These are phyloP conservation scores for Cepaea nemoralis DNA, from an alignment of 1,140 invertebrate species.

Conservation along the genomic window DNA sequence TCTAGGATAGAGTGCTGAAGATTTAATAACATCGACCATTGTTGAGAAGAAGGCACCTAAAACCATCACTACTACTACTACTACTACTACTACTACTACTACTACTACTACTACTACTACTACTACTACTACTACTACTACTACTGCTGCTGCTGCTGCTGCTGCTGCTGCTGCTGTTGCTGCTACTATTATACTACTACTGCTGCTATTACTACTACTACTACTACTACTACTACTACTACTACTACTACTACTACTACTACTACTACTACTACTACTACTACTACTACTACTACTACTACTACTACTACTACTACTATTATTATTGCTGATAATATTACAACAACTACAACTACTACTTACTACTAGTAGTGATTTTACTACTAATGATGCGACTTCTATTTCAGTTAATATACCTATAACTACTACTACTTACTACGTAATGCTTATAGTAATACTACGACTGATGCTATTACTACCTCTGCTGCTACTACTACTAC, in stretches of 20 bases:
- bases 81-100: conserved; percentile 6
- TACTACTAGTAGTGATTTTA: too few species aligned
- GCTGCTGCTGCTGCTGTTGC: neutral
- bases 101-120: conserved; percentile 11
- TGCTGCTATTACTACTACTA: conserved; percentile 10
- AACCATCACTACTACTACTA: conserved; percentile 18
- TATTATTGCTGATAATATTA: conserved; percentile 15
- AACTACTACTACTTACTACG: too few species aligned
- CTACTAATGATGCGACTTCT: too few species aligned
- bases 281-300: conserved; percentile 6
- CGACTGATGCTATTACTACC: too few species aligned
- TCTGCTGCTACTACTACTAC: too few species aligned
- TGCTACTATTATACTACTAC: too few species aligned
- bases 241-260: conserved; percentile 8
- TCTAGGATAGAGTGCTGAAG: too few species aligned
- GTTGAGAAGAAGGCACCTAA: too few species aligned
- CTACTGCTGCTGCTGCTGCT: neutral
- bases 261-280: neutral
- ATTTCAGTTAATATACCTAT: too few species aligned
- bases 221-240: conserved; percentile 6
- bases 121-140: neutral
- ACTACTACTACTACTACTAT: conserved; percentile 6
- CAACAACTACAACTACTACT: too few species aligned
- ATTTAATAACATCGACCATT: too few species aligned
- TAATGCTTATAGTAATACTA: too few species aligned